Evolutionary conservation across 2,888 invertebrate species (phyloP), one percentile per base, ranked within the genome.

Genomic region (Conchocele bisecta): DNA sequence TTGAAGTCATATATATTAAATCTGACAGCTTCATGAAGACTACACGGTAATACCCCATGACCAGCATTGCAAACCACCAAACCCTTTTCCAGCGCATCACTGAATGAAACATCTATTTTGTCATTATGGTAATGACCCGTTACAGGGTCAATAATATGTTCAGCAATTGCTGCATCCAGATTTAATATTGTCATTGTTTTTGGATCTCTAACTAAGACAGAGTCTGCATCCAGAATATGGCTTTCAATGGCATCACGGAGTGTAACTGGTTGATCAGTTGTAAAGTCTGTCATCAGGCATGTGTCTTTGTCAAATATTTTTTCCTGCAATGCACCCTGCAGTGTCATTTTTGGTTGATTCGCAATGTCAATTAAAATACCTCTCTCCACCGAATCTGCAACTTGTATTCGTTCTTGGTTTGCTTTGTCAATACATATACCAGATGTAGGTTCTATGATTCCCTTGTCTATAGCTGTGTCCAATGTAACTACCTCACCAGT

Each of bases 201-300:
- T 1, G 95, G 95, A 90, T 98, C 96, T 29, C 96, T 91, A 0
- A 98, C 96, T 58, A 94, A 92, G 15, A 96, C 96, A 0, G 97
- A 97, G 75, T 94, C 93, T 17, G 95, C 94, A 91, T 97, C 95
- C 48, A 98, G 95, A 26, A 98, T 94, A 88, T 95, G 94, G 70
- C 96, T 93, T 84, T 95, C 94, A 44, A 98, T 93, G 82, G 98
- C 91, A 76, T 89, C 85, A 58, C 81, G 68, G 79, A 89, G 51
- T 33, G 70, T 64, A 33, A 84, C 71, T 22, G 61, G 59, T 37
- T 79, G 76, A 11, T 77, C 79, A 42, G 83, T 75, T 17, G 74
- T 79, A 20, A 82, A 82, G 71, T 88, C 88, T 50, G 61, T 67
- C 67, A 87, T 84, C 44, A 65, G 69, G 35, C 91, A 90, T 31